Evolutionary conservation across 1,140 invertebrate species (phyloP), one percentile per base, ranked within the genome.

Genomic region (Dinothrombium tinctorium): DNA sequence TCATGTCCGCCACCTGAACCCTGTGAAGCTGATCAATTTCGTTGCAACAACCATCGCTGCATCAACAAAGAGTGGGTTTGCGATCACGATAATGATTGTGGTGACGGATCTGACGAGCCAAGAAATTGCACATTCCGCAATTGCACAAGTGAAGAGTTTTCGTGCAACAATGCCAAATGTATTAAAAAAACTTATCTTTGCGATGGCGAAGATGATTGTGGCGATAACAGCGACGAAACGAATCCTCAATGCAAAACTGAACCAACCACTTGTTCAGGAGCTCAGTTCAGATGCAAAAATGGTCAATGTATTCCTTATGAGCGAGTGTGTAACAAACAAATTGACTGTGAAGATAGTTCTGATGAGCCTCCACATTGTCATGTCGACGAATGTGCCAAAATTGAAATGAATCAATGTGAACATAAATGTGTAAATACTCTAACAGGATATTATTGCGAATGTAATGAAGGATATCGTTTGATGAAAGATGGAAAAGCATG

Each of bases 341-440:
- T 73, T 0, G 84, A 96, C 51, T 96, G 87, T 54, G 55, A 67
- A 0, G 87, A 95, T 51, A 77, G 83, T 37, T 84, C 80, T 8
- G 92, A 98, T 56, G 92, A 98, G 54, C 80, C 84, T 0, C 62
- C 75, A 0, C 81, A 87, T 53, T 98, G 90, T 52, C 81, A 87
- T 54, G 73, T 95, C 2, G 80, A 98, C 53, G 89, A 96, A 57
- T 98, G 92, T 55, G 73, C 74, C 12, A 75, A 75, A 52, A 68
- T 83, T 0, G 81, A 90, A 54, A 68, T 77, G 25, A 78, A 94
- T 57, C 81, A 90, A 49, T 98, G 90, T 58, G 80, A 83, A 3
- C 89, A 96, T 54, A 81, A 77, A 50, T 98, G 92, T 54, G 68
- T 90, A 0, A 82, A 98, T 54, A 89, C 83, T 0, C 67, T 76